Conservation (phyloP, 2,888 invertebrate genomes). For the Pyrrhosoma nymphula region DNA sequence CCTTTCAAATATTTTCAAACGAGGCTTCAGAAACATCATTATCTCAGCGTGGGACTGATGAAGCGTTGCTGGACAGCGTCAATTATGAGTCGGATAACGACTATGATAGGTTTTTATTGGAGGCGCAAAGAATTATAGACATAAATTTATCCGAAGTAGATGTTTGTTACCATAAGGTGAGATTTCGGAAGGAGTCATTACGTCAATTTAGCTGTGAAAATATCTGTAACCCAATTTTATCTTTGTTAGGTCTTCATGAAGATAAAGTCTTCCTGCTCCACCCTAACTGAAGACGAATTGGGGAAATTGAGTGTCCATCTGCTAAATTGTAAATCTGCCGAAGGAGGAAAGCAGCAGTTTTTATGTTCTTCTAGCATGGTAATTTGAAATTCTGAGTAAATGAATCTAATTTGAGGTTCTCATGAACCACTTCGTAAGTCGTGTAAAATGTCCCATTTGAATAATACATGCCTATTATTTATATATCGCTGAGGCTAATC, state of each 20-base stretch:
- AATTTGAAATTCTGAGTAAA: background rate
- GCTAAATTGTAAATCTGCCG: constrained; percentile 45
- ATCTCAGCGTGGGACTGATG: constrained; percentile 4
- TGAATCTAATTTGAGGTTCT: background rate
- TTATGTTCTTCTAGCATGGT: constrained; percentile 34
- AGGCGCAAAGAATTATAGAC: constrained; percentile 82
- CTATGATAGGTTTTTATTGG: constrained; percentile 83
- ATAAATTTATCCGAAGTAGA: constrained; percentile 81
- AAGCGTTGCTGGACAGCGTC: constrained; percentile 71
- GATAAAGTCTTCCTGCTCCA: constrained; percentile 48
- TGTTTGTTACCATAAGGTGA: constrained; percentile 83
- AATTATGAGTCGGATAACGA: constrained; percentile 80
- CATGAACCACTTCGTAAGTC: no score
- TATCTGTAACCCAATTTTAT: background rate
- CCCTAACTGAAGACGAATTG: constrained; percentile 40
- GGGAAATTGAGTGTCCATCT: constrained; percentile 41
- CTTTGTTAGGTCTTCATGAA: constrained; percentile 35
- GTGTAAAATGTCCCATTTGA: no score
- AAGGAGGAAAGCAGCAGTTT: constrained; percentile 28
- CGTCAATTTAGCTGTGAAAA: background rate
- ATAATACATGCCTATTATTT: no score
- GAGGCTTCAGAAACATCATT: constrained; percentile 33
- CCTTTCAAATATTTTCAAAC: constrained; percentile 23
- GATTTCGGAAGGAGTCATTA: background rate
- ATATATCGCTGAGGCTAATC: no score